phyloP scores from a whole-genome alignment of 2,888 invertebrate species.

The Hanleya hanleyi region DNA sequence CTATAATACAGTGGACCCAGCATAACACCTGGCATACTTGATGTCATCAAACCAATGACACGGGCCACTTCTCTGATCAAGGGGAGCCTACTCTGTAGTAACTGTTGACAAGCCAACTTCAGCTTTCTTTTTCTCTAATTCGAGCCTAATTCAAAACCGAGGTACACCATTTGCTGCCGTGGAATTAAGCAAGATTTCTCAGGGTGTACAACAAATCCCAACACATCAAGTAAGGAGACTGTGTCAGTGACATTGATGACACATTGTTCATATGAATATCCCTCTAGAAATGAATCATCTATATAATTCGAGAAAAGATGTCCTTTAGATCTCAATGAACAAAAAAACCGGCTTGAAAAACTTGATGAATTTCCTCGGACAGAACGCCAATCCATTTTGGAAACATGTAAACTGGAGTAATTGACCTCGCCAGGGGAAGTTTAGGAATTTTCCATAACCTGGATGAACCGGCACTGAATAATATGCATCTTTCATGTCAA shows the following conservation, averaged over 20 bases:
- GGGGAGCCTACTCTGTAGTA: background rate
- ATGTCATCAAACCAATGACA: conserved; percentile 10
- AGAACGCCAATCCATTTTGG: conserved; percentile 21
- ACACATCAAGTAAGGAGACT: background rate
- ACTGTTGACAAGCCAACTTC: too few species aligned
- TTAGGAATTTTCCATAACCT: conserved; percentile 16
- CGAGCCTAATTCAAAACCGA: conserved; percentile 15
- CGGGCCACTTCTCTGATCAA: conserved; percentile 8
- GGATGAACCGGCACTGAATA: conserved; percentile 1
- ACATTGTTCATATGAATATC: background rate
- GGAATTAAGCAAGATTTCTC: conserved; percentile 11
- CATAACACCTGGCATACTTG: conserved; percentile 9
- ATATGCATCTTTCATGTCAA: conserved; percentile 1
- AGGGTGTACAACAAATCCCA: conserved; percentile 11
- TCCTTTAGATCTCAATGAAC: conserved; percentile 20
- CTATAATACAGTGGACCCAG: conserved; percentile 16
- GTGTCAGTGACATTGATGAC: background rate
- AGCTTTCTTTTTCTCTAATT: too few species aligned
- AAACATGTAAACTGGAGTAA: conserved; percentile 21
- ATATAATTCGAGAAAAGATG: background rate
- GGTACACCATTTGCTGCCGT: background rate
- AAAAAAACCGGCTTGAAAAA: conserved; percentile 27
- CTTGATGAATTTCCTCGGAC: conserved; percentile 32
- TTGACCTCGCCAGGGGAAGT: background rate
- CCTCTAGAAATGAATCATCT: conserved; percentile 4